Conservation (phyloP, 2,888 invertebrate species). For the Habrosyne pyritoides region DNA sequence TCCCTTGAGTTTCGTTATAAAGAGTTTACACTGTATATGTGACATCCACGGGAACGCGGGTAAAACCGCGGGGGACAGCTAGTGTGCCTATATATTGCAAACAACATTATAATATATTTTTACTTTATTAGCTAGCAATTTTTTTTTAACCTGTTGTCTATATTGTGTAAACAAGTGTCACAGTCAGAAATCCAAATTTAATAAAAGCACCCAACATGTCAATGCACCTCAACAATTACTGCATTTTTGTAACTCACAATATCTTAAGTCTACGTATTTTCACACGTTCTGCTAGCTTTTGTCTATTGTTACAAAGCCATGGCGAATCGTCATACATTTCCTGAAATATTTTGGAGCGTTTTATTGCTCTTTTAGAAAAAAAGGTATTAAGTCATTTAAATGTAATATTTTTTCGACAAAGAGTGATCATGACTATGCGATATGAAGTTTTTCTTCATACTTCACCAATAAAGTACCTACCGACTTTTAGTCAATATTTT, state of each 20-base stretch:
- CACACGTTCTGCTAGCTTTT: slow-evolving; percentile 42
- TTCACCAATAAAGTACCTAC: no score
- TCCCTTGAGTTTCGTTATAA: no score
- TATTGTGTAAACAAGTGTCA: no score
- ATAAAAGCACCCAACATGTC: not conserved
- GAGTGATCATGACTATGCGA: not conserved
- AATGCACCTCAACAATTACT: slow-evolving; percentile 27
- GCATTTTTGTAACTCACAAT: slow-evolving; percentile 38
- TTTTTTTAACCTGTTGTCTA: no score
- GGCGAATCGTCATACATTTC: slow-evolving; percentile 32
- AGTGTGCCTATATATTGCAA: no score
- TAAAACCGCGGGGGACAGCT: no score
- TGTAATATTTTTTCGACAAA: not conserved
- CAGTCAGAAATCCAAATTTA: not conserved
- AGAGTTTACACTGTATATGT: no score
- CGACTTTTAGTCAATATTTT: not conserved
- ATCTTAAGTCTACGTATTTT: slow-evolving; percentile 26
- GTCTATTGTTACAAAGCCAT: slow-evolving; percentile 31
- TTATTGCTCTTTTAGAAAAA: not conserved
- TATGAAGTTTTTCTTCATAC: not conserved
- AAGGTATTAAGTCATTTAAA: not conserved
- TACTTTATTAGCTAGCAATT: no score
- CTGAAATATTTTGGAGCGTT: slow-evolving; percentile 20
- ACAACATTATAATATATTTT: no score
- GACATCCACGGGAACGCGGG: no score